A percentile compares a stretch with the other conserved stretches of the same genome.
Conservation (phyloP, 2,113 vertebrate genomes). For the Melanotaenia duboulayi region DNA sequence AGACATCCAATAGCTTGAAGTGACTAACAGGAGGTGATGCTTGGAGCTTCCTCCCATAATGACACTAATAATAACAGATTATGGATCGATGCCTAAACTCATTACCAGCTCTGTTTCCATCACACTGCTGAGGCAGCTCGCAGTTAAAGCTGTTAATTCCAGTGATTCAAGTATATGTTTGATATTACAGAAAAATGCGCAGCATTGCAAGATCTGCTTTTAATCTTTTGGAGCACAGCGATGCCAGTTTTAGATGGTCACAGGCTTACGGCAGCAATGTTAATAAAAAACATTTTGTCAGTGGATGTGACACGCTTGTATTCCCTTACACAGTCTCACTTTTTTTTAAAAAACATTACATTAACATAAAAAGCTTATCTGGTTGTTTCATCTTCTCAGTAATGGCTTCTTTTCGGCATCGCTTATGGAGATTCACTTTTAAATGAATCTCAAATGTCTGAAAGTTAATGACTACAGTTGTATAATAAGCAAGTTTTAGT, state of each 20-base stretch:
- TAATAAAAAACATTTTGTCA: neutral
- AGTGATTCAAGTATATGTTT: neutral
- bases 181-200: neutral
- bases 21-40: conserved; percentile 10
- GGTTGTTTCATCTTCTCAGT: neutral
- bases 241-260: neutral
- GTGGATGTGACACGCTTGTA: neutral
- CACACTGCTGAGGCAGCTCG: neutral
- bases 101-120: conserved; percentile 27
- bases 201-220: neutral
- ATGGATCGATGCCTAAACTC: conserved; percentile 46
- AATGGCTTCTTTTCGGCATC: neutral
- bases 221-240: neutral
- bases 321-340: neutral
- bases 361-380: neutral
- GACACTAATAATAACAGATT: conserved; percentile 1
- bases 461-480: neutral
- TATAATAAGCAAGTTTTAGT: neutral
- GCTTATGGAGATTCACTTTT: neutral
- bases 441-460: neutral
- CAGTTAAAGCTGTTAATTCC: conserved; percentile 20
- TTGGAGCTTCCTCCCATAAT: neutral
- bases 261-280: neutral
- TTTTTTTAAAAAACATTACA: neutral
- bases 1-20: neutral